Percentiles rank a stretch among this genome's conserved stretches.
Evolutionary conservation across 1,140 invertebrate genomes (phyloP).

Genomic region (Acromyrmex echinatior): DNA sequence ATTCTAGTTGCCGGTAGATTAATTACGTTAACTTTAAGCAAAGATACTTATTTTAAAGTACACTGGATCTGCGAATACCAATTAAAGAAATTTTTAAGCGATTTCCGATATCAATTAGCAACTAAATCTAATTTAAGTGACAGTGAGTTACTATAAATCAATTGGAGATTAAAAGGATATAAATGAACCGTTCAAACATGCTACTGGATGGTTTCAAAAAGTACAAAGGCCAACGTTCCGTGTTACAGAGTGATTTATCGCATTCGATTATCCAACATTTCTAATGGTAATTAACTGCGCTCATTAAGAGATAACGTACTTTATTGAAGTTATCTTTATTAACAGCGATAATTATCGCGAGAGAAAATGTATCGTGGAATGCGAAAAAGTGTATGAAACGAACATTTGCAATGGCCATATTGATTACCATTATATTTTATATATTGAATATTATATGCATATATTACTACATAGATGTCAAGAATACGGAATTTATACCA

Average conservation of each 20-base stretch:
- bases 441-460: background rate
- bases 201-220: background rate
- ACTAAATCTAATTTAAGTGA: background rate
- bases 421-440: constrained; percentile 1
- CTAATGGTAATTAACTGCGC: constrained; percentile 51
- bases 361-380: background rate
- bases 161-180: background rate
- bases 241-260: constrained; percentile 18
- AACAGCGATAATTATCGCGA: constrained; percentile 25
- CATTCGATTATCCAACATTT: constrained; percentile 37
- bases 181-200: background rate
- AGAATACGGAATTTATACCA: background rate
- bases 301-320: constrained; percentile 56
- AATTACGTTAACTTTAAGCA: no score
- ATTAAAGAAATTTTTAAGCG: no score
- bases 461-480: background rate
- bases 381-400: constrained; percentile 15
- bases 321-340: constrained; percentile 56
- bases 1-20: no score
- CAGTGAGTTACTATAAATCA: background rate
- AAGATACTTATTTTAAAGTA: no score
- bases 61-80: no score
- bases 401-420: background rate
- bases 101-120: background rate
- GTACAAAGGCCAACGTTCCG: background rate